phyloP scores from a whole-genome alignment of 1,140 invertebrate genomes.

The Cataglyphis hispanica region DNA sequence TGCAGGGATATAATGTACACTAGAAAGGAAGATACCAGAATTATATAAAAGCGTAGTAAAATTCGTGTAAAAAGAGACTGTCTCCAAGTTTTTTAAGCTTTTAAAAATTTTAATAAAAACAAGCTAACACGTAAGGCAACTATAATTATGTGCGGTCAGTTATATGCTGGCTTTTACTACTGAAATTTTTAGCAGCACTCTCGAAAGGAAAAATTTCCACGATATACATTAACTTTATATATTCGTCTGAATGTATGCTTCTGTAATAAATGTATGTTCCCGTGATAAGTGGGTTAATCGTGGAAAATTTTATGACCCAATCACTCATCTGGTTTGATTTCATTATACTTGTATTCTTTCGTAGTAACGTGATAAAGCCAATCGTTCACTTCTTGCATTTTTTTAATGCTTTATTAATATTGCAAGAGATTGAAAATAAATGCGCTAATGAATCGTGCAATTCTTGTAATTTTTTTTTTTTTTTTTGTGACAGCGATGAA shows the following conservation, averaged over 20 bases:
- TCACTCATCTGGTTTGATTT: not conserved
- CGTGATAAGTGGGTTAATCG: not conserved
- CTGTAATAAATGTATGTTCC: not conserved
- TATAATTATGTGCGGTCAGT: conserved; percentile 14
- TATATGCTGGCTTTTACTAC: not conserved
- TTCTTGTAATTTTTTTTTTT: conserved; percentile 12
- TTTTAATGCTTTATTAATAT: not conserved
- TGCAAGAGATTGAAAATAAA: conserved; percentile 14
- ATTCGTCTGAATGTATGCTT: not conserved
- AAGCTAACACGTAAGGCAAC: not conserved
- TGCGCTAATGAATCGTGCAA: conserved; percentile 24
- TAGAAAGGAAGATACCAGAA: not conserved
- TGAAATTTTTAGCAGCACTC: conserved; percentile 31
- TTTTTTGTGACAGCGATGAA: not conserved
- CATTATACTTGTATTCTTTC: not conserved
- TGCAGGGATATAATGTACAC: not conserved
- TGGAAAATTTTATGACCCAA: not conserved
- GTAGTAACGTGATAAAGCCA: not conserved
- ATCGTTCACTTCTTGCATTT: not conserved
- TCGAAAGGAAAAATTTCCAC: not conserved
- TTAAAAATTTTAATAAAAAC: conserved; percentile 15
- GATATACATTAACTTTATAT: not conserved
- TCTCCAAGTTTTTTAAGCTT: not conserved
- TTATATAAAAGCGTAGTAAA: not conserved
- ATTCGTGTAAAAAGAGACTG: not conserved